A percentile compares a stretch with the other conserved stretches of the same genome.
Conservation (phyloP, 2,113 vertebrate genomes). For the Anarhynchus alexandrinus region DNA sequence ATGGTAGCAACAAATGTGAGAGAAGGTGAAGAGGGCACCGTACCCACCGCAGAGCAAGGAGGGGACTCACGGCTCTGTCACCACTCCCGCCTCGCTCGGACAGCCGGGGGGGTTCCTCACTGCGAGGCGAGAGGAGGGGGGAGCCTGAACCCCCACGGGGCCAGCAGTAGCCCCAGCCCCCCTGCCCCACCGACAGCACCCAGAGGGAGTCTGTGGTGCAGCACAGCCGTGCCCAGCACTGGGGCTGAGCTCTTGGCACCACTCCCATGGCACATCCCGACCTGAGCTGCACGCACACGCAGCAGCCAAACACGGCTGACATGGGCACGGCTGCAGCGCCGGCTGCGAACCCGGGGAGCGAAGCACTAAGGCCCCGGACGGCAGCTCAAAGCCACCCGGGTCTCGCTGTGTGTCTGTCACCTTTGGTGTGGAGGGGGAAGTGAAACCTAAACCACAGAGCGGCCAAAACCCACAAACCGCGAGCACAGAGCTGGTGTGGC, state of each 20-base stretch:
- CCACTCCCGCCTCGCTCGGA: background rate
- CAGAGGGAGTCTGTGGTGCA: background rate
- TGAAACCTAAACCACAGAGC: background rate
- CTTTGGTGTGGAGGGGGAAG: background rate
- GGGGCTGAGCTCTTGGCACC: background rate
- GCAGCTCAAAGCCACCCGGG: accelerated
- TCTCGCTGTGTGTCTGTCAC: accelerated
- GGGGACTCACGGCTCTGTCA: background rate
- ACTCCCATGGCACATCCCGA: accelerated
- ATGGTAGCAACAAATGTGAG: too few species aligned
- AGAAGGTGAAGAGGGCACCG: background rate
- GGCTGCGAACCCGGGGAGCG: accelerated
- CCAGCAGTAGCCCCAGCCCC: background rate
- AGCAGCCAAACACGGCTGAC: background rate
- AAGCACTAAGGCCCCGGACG: background rate
- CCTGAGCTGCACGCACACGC: background rate
- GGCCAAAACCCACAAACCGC: background rate
- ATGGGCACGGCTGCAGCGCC: accelerated
- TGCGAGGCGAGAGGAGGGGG: too few species aligned
- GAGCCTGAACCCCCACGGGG: accelerated
- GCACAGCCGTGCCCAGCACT: accelerated
- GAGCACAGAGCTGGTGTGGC: accelerated
- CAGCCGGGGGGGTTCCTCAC: accelerated
- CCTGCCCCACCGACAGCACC: too few species aligned
- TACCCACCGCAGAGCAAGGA: accelerated